A percentile compares a stretch with the other conserved stretches of the same genome.
Evolutionary conservation across 2,888 invertebrate genomes (phyloP).

Genomic region (Spilosoma lubricipeda): DNA sequence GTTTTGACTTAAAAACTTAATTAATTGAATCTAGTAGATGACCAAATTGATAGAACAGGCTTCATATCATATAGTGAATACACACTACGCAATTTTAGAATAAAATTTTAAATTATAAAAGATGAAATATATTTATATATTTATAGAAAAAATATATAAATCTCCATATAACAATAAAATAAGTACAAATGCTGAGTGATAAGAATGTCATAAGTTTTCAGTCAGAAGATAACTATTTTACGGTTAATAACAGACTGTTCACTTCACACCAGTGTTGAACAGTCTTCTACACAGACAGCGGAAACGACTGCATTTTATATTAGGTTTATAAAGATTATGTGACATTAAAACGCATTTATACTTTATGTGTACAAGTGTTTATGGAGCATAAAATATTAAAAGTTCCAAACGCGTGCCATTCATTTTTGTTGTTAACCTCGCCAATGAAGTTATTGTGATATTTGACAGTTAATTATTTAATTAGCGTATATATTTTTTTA

Average conservation of each 20-base stretch:
- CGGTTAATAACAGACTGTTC: not conserved
- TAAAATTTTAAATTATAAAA: too few relatives aligned
- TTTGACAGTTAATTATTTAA: constrained; percentile 25
- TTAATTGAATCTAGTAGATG: not conserved
- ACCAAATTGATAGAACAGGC: too few relatives aligned
- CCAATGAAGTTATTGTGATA: constrained; percentile 49
- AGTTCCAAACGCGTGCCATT: constrained; percentile 28
- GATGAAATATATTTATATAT: too few relatives aligned
- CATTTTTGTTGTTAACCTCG: constrained; percentile 18
- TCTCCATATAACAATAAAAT: too few relatives aligned
- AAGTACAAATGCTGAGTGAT: not conserved
- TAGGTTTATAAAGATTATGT: too few relatives aligned
- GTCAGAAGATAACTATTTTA: not conserved
- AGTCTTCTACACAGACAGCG: too few relatives aligned
- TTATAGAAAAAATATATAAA: not conserved
- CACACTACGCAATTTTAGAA: not conserved
- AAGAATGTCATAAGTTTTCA: not conserved
- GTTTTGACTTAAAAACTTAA: not conserved
- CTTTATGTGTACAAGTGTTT: not conserved
- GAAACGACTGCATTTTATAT: too few relatives aligned
- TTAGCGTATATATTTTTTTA: constrained; percentile 4
- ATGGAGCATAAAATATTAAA: not conserved
- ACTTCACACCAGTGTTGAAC: too few relatives aligned
- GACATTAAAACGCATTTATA: not conserved
- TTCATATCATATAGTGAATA: too few relatives aligned